Conservation (phyloP, 1,140 invertebrate genomes). For the Pseudomyrmex pallidus region DNA sequence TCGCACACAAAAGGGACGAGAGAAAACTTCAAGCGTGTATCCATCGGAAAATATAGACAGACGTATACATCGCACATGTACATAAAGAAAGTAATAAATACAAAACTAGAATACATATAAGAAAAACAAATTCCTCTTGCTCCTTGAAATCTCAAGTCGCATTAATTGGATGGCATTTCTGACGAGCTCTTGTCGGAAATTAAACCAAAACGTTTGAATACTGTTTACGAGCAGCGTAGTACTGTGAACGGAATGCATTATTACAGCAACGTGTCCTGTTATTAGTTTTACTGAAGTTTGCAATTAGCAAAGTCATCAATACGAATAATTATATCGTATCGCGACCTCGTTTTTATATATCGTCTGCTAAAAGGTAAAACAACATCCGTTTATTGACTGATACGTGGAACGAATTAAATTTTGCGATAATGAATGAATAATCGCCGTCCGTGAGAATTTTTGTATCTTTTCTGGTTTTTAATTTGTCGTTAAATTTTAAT, state of each 20-base stretch:
- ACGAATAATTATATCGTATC: slow-evolving; percentile 6
- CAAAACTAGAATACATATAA: neutral
- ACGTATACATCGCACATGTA: neutral
- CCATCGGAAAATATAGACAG: neutral
- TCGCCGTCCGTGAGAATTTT: neutral
- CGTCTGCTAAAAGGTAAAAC: neutral
- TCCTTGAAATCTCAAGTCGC: neutral
- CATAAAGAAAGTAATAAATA: slow-evolving; percentile 4
- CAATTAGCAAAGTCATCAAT: slow-evolving; percentile 5
- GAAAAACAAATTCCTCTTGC: neutral
- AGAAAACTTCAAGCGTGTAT: neutral
- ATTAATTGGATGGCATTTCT: slow-evolving; percentile 17
- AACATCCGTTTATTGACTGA: neutral
- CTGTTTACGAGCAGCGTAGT: neutral
- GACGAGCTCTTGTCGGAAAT: neutral
- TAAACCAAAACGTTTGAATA: neutral
- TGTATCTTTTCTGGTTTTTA: neutral
- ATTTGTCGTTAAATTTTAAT: neutral
- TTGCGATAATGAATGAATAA: slow-evolving; percentile 9
- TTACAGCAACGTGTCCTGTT: neutral
- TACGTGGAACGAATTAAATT: slow-evolving; percentile 15
- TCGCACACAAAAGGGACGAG: neutral
- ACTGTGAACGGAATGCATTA: slow-evolving; percentile 2
- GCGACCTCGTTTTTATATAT: neutral
- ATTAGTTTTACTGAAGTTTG: slow-evolving; percentile 14